phyloP scores from a whole-genome alignment of 2,888 invertebrate species.

The Dasysyrphus albostriatus region DNA sequence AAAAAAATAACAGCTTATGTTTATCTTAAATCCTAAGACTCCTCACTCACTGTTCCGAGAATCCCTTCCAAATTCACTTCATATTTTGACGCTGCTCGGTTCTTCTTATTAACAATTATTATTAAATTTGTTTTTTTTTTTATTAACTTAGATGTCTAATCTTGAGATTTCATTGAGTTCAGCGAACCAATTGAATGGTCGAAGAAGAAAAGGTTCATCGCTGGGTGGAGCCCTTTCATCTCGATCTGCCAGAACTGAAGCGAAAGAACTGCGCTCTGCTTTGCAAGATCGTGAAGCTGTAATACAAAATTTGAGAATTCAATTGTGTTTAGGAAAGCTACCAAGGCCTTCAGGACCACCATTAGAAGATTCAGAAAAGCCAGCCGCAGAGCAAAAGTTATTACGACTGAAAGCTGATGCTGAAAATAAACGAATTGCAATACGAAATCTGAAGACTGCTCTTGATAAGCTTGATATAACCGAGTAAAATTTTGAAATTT shows the following conservation, averaged over 20 bases:
- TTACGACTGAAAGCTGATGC: slow-evolving; percentile 88
- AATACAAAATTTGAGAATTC: slow-evolving; percentile 87
- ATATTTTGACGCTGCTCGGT: too few species aligned
- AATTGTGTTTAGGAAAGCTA: slow-evolving; percentile 82
- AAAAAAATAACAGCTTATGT: too few species aligned
- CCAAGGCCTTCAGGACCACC: slow-evolving; percentile 84
- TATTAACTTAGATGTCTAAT: slow-evolving; percentile 89
- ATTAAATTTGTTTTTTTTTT: too few species aligned
- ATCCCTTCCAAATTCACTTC: too few species aligned
- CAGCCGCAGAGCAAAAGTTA: slow-evolving; percentile 86
- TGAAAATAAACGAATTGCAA: slow-evolving; percentile 90
- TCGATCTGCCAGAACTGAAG: slow-evolving; percentile 80
- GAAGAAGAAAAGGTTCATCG: slow-evolving; percentile 85
- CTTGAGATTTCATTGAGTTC: slow-evolving; percentile 91
- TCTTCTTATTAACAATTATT: too few species aligned
- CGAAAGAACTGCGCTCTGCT: slow-evolving; percentile 88
- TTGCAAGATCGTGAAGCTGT: slow-evolving; percentile 92
- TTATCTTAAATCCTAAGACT: too few species aligned
- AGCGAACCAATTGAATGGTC: slow-evolving; percentile 85
- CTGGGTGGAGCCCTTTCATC: slow-evolving; percentile 81
- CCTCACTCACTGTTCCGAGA: too few species aligned
- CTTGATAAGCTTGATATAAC: slow-evolving; percentile 93
- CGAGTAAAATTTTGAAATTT: slow-evolving; percentile 87
- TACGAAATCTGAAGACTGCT: slow-evolving; percentile 91
- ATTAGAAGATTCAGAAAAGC: slow-evolving; percentile 85